These are phyloP conservation scores for Oriolus oriolus DNA, from an alignment of 2,113 vertebrate species.

Conservation along the genomic window DNA sequence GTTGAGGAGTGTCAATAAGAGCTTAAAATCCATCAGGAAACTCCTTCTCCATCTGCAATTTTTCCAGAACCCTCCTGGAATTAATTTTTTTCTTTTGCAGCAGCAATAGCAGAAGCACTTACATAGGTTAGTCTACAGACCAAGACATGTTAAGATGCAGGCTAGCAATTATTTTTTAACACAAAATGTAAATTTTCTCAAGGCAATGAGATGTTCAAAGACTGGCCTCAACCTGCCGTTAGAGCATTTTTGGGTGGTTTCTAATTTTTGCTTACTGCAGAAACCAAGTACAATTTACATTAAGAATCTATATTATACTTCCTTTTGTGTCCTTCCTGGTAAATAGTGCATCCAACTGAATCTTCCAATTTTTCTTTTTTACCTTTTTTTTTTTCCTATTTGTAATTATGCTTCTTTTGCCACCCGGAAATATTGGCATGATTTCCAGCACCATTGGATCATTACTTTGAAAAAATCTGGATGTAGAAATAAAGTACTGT, in stretches of 20 bases:
- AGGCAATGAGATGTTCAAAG: slow-evolving; percentile 10
- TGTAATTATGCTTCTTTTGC: neutral
- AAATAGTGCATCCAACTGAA: neutral
- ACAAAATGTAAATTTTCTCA: slow-evolving; percentile 20
- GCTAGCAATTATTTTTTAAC: slow-evolving; percentile 27
- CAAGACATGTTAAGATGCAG: neutral
- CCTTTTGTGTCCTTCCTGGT: neutral
- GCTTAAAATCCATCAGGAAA: neutral
- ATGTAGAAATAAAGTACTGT: neutral
- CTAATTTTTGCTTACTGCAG: neutral
- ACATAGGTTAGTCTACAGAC: neutral
- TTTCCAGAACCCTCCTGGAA: neutral
- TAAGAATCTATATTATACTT: neutral
- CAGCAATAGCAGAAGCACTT: neutral
- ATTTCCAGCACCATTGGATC: neutral
- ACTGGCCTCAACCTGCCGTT: slow-evolving; percentile 3
- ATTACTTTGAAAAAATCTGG: neutral
- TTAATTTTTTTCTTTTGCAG: neutral
- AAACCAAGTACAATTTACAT: neutral
- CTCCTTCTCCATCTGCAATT: neutral
- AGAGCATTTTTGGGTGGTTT: neutral
- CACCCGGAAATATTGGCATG: neutral
- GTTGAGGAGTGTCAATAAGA: neutral
- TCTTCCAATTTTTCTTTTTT: neutral
- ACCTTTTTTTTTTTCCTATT: neutral